Percentiles rank a stretch among this genome's conserved stretches.
Evolutionary conservation across 2,797 vertebrate genomes (phyloP).

Genomic region (Tiaroga cobitis): DNA sequence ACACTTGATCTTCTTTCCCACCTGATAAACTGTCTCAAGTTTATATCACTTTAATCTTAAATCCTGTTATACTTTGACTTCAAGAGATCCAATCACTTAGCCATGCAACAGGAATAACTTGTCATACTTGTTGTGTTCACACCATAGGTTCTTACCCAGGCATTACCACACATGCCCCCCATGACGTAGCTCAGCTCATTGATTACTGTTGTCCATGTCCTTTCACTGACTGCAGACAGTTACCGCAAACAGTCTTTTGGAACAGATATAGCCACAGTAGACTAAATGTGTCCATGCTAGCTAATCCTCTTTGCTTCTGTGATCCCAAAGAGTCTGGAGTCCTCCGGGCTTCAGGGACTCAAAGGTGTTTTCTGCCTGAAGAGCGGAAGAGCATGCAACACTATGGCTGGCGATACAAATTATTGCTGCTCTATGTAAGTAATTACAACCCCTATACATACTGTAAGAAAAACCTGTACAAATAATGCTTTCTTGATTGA

Average conservation of each 20-base stretch:
- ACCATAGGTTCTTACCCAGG: neutral
- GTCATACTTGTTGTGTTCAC: neutral
- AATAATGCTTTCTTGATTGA: neutral
- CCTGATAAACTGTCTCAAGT: slow-evolving; percentile 16
- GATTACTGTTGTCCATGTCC: slow-evolving; percentile 20
- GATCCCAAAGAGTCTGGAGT: slow-evolving; percentile 57
- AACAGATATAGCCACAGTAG: slow-evolving; percentile 68
- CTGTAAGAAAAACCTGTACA: neutral
- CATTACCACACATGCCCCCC: neutral
- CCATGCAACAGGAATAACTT: neutral
- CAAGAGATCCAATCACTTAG: neutral
- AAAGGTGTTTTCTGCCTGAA: slow-evolving; percentile 51
- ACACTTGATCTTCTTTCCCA: slow-evolving; percentile 49
- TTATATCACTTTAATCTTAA: neutral
- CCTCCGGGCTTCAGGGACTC: slow-evolving; percentile 60
- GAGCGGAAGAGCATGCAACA: slow-evolving; percentile 60
- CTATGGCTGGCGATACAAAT: slow-evolving; percentile 45
- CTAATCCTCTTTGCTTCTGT: slow-evolving; percentile 74
- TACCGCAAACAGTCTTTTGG: slow-evolving; percentile 48
- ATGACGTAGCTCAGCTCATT: slow-evolving; percentile 6
- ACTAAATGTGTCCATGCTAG: slow-evolving; percentile 70
- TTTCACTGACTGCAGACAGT: slow-evolving; percentile 41
- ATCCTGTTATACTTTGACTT: slow-evolving; percentile 19
- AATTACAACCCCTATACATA: neutral
- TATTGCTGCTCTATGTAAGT: slow-evolving; percentile 67